These are phyloP conservation scores for Acanthacorydalis orientalis DNA, from an alignment of 2,888 invertebrate genomes.

Conservation along the genomic window DNA sequence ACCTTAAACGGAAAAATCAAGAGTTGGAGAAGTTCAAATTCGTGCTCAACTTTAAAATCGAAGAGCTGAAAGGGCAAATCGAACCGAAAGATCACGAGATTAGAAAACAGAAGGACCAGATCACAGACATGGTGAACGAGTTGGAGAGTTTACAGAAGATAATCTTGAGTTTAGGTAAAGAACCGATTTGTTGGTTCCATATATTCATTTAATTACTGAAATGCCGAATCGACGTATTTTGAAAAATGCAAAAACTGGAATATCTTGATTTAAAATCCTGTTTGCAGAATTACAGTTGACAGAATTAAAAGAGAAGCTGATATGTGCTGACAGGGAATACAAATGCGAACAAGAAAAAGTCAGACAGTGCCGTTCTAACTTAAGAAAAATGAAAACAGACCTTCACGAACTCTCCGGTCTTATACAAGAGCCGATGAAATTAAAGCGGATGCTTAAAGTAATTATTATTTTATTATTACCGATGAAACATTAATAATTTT, in stretches of 20 bases:
- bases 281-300: constrained; percentile 52
- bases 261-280: no score
- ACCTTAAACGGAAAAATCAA: constrained; percentile 67
- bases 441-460: constrained; percentile 38
- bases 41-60: constrained; percentile 77
- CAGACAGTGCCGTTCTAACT: constrained; percentile 38
- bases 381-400: constrained; percentile 65
- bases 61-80: constrained; percentile 63
- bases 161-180: constrained; percentile 40
- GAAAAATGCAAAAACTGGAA: background rate
- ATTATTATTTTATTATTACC: constrained; percentile 8
- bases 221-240: no score
- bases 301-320: constrained; percentile 61
- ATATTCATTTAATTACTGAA: no score
- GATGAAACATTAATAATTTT: background rate
- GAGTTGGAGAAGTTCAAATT: constrained; percentile 86
- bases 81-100: constrained; percentile 77
- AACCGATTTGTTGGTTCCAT: background rate
- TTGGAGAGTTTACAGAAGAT: constrained; percentile 61
- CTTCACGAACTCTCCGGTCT: constrained; percentile 62
- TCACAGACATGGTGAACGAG: constrained; percentile 68
- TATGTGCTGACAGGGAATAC: constrained; percentile 53
- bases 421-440: constrained; percentile 55
- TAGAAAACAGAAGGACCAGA: constrained; percentile 65
- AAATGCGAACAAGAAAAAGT: constrained; percentile 45